Evolutionary conservation across 2,113 vertebrate species (phyloP), one percentile per base, ranked within the genome.

Genomic region (Rhynchomys soricoides): DNA sequence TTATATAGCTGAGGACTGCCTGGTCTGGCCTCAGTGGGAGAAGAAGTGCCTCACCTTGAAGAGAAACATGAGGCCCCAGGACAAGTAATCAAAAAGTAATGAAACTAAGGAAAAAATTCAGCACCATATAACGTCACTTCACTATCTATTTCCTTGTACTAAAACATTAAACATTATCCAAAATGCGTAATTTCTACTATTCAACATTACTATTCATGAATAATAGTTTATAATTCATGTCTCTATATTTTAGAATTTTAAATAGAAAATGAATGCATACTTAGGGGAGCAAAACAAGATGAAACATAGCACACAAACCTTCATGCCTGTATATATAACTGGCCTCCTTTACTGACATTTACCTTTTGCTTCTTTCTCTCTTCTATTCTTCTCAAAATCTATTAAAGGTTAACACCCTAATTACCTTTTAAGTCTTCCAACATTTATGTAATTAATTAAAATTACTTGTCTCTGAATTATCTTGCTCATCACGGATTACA

Each of bases 171-270:
- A 40, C 22, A 64, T 29, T 75, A 55, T 59, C 34, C 8, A 75
- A 74, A 81, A 82, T 94, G 0, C 50, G 19, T 70, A 12, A 82
- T 77, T 48, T 82, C 82, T 34, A 94, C 92, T 86, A 94, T 81
- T 4, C 66, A 66, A 24, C 24, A 83, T 59, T 62, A 62, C 7
- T 9, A 85, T 59, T 45, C 7, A 26, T 31, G 40, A 43, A 17
- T 16, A 26, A 22, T 31, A 7, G 6, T 43, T 85, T 85, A 17
- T 43, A 62, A 85, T 31, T 11, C 15, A 5, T 45, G 8, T 7
- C 24, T 83, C 16, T 62, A 16, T 13, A 6, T 62, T 62, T 62
- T 24, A 83, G 7, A 78, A 57, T 59, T 59, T 59, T 43, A 26
- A 62, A 34, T 26, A 59, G 5, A 55, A 79, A 55, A 9, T 11